Evolutionary conservation across 2,888 invertebrate species (phyloP), one percentile per base, ranked within the genome.

Genomic region (Odontothrips loti): DNA sequence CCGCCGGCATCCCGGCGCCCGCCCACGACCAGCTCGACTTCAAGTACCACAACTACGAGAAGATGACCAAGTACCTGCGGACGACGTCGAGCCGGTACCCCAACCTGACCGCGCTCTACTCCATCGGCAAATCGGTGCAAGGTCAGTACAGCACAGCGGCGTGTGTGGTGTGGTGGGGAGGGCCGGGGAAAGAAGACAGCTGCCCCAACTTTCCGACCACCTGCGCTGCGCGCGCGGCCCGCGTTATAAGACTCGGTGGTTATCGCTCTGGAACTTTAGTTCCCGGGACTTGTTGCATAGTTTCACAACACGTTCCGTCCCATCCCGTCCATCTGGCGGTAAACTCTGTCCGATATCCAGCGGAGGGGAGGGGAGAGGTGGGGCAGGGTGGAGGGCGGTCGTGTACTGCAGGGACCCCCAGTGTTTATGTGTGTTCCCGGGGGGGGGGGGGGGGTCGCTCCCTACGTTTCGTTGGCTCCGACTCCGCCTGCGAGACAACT

Each of bases 121-220:
- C 96, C 82, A 96, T 97, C 85, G 98, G 97, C 82, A 96, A 96
- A 88, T 96, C 96, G 48, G 95, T 96, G 8, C 94, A 96, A 92
- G 96, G 95, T 94, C 89, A 84, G 86, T 83, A 43, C 34, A 79
- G 29, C 51, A 1, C 47, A 47, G 51, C 10, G 1, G 15, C 1
- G 15, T 51, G 51, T 51, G 51, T 20, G 48, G 51, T 20, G 51
- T 20, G 20, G 51, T 48, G 34, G 34, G 34, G 34, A 4, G 34
- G 34, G 34, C 6, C 3, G 34, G 3, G 34, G 34, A 48, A 48
- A 48, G 12, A 48, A 48, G 12, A 48, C 34, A 43, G 34, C 34
- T 23, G 23, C 27, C 23, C 68, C 27, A 75, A 27, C 68, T 27
- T 27, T 27, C 23, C 1, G 68, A 12, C 27, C 68, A 75, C 68